Base-by-base conservation (phyloP, 2,888 invertebrate species). In the Cerceris ruficornis region DNA sequence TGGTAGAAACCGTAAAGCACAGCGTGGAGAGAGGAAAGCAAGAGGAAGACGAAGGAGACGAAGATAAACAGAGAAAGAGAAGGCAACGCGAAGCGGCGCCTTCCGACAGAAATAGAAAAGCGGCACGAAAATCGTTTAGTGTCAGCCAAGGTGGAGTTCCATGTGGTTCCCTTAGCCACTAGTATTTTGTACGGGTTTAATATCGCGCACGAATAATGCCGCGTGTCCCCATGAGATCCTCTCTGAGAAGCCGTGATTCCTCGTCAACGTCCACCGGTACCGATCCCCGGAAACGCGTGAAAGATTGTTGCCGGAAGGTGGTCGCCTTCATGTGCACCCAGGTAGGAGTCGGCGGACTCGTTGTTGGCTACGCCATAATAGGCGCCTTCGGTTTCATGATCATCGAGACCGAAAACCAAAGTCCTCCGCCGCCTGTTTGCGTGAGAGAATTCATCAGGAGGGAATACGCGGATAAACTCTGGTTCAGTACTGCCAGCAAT, bases 261-360 rank as follows among this genome's bases (percentile, higher is more conserved):
- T 96, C 96, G 0, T 95, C 96, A 1, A 95, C 95, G 0, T 94
- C 95, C 17, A 94, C 94, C 57, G 95, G 94, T 74, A 94, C 94
- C 88, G 95, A 96, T 86, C 95, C 96, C 0, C 93, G 95, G 46
- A 96, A 96, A 89, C 96, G 95, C 89, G 94, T 97, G 71, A 97
- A 97, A 92, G 96, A 97, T 89, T 98, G 97, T 91, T 96, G 96
- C 88, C 94, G 98, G 57, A 97, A 97, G 92, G 94, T 97, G 86
- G 95, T 97, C 71, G 97, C 97, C 7, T 98, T 98, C 90, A 98
- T 98, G 97, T 98, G 97, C 93, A 98, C 98, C 7, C 97, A 97
- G 94, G 91, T 91, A 0, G 98, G 98, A 84, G 97, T 98, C 49
- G 98, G 97, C 70, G 97, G 96, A 8, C 93, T 98, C 15, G 96